Conservation (phyloP, 2,113 vertebrate species). For the Heterotis niloticus region DNA sequence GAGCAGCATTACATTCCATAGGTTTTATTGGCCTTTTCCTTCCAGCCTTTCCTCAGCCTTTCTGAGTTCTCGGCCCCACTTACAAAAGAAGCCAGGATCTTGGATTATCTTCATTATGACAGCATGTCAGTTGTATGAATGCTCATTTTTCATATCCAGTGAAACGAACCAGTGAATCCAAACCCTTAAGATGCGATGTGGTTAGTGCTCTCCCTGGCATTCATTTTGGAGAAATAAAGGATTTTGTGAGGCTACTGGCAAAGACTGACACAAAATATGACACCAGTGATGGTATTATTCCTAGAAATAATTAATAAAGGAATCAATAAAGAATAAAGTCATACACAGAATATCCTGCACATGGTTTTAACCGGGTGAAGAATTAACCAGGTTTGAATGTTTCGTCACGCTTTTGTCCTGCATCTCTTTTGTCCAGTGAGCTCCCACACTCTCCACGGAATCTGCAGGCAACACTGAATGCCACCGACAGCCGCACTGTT, state of each 20-base stretch:
- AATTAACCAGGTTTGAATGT: background rate
- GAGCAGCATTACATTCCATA: background rate
- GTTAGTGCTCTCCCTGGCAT: conserved; percentile 28
- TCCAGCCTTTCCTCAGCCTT: background rate
- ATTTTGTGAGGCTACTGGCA: conserved; percentile 18
- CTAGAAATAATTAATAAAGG: conserved; percentile 47
- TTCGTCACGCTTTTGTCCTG: conserved; percentile 12
- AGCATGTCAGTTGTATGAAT: background rate
- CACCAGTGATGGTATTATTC: conserved; percentile 30
- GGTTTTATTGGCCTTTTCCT: background rate
- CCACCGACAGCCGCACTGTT: conserved; percentile 73
- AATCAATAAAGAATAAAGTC: conserved; percentile 39
- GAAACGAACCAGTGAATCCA: background rate
- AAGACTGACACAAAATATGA: conserved; percentile 15
- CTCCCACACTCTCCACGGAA: conserved; percentile 90
- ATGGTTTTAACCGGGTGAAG: conserved; percentile 4
- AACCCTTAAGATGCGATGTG: conserved; percentile 23
- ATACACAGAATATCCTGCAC: background rate
- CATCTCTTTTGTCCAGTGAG: conserved; percentile 62
- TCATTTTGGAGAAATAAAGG: conserved; percentile 30
- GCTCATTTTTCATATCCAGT: background rate
- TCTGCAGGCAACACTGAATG: conserved; percentile 75
- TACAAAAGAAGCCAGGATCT: conserved; percentile 7
- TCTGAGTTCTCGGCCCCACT: background rate
- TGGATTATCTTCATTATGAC: background rate